Evolutionary conservation across 2,888 invertebrate genomes (phyloP).

Genomic region (Agonopterix subpropinquella): DNA sequence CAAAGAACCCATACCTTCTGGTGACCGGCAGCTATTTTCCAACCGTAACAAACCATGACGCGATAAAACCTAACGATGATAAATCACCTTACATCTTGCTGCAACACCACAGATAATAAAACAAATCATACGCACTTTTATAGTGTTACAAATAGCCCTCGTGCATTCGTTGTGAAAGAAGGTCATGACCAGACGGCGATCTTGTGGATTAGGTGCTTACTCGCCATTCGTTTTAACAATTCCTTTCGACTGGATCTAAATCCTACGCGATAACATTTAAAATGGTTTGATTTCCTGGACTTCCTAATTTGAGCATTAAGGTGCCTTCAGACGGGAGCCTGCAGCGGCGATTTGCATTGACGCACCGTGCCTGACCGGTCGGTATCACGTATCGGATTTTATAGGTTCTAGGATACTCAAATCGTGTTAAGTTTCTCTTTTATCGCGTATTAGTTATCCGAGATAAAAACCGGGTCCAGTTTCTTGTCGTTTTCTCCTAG

Average conservation of each 20-base stretch:
- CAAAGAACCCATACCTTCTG: neutral
- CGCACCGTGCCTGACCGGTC: neutral
- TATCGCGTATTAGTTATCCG: slow-evolving; percentile 4
- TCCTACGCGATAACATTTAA: too few species aligned
- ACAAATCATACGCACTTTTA: slow-evolving; percentile 35
- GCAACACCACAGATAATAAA: slow-evolving; percentile 16
- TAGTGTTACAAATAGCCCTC: slow-evolving; percentile 29
- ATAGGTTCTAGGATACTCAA: neutral
- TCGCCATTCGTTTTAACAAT: neutral
- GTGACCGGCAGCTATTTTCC: neutral
- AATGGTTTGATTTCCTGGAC: too few species aligned
- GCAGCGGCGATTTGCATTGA: neutral
- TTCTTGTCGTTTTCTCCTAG: slow-evolving; percentile 1
- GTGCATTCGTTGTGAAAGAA: slow-evolving; percentile 27
- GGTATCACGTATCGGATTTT: slow-evolving; percentile 1
- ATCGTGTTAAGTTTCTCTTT: slow-evolving; percentile 3
- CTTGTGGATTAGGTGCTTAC: neutral
- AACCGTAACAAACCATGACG: neutral
- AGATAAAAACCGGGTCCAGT: slow-evolving; percentile 5
- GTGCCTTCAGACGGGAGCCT: slow-evolving; percentile 1
- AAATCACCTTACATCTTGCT: slow-evolving; percentile 5
- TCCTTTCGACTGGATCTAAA: too few species aligned
- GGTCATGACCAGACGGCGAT: slow-evolving; percentile 22
- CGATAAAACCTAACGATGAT: slow-evolving; percentile 8
- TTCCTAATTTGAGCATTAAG: neutral